Conservation (phyloP, 2,888 invertebrate genomes). For the Chrysotoxum bicinctum region DNA sequence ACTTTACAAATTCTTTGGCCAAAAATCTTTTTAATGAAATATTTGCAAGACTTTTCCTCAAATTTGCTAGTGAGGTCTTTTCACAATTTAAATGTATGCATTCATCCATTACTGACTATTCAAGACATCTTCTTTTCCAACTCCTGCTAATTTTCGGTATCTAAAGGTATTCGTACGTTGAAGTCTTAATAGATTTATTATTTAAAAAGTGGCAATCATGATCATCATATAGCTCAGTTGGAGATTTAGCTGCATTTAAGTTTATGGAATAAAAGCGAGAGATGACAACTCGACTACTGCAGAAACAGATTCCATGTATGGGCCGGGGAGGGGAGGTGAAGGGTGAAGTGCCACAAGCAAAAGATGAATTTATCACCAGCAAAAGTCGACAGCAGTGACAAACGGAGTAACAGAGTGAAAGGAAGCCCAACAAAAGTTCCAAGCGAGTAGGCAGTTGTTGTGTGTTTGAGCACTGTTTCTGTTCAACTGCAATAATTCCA, state of each 20-base stretch:
- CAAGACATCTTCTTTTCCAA: too few species aligned
- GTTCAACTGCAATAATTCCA: constrained; percentile 14
- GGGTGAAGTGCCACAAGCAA: constrained; percentile 74
- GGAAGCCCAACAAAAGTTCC: constrained; percentile 64
- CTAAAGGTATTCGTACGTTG: too few species aligned
- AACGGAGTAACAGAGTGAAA: constrained; percentile 59
- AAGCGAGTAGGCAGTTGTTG: constrained; percentile 41
- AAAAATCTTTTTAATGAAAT: too few species aligned
- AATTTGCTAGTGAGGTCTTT: too few species aligned
- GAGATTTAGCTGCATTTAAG: constrained; percentile 47
- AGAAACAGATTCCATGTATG: constrained; percentile 36
- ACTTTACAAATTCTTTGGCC: too few species aligned
- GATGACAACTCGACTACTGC: neutral
- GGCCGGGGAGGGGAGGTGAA: neutral
- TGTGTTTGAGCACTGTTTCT: constrained; percentile 12
- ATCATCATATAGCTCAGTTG: constrained; percentile 50
- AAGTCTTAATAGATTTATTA: too few species aligned
- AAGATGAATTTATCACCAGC: constrained; percentile 78
- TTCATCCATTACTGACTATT: too few species aligned
- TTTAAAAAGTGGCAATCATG: neutral
- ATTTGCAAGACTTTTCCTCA: too few species aligned
- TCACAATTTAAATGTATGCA: too few species aligned
- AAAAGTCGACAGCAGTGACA: constrained; percentile 74
- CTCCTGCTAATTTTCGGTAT: too few species aligned
- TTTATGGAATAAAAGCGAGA: neutral